Base-by-base conservation (phyloP, 2,888 invertebrate species). In the Lucinisca nassula region DNA sequence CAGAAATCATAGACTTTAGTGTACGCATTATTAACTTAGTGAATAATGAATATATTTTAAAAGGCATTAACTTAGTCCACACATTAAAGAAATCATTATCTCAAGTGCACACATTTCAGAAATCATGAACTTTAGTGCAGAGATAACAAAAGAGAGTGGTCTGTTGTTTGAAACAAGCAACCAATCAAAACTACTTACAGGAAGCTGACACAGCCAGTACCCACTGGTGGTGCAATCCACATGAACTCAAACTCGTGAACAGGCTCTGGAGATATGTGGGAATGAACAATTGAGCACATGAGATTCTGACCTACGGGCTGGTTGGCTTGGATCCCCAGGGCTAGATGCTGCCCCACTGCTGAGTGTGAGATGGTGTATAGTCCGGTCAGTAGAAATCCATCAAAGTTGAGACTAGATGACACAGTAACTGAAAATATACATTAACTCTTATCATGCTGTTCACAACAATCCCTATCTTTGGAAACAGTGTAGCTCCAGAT, bases 121-220 rank as follows among this genome's bases (percentile, higher is more conserved):
- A n/a, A n/a, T n/a, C n/a, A n/a, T n/a, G n/a, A n/a, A n/a, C n/a
- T n/a, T n/a, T n/a, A n/a, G n/a, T n/a, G n/a, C n/a, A n/a, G n/a
- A n/a, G n/a, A n/a, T n/a, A n/a, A n/a, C n/a, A n/a, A n/a, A n/a
- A n/a, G n/a, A n/a, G n/a, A n/a, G n/a, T n/a, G n/a, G n/a, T n/a
- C n/a, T n/a, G n/a, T n/a, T n/a, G n/a, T n/a, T n/a, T n/a, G n/a
- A n/a, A n/a, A n/a, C n/a, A n/a, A n/a, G n/a, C n/a, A n/a, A n/a
- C n/a, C n/a, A n/a, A n/a, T n/a, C n/a, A 6, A 21, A n/a, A 67
- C 17, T 37, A 94, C 95, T 94, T 92, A 96, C 96, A 96, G 84
- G 86, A 96, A 96, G 84, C 94, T 96, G 55, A 96, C 94, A 92
- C 96, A 96, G 35, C 96, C 96, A 10, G 95, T 95, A 10, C 96